Evolutionary conservation across 2,888 invertebrate species (phyloP).

Genomic region (Tolmerus cingulatus): DNA sequence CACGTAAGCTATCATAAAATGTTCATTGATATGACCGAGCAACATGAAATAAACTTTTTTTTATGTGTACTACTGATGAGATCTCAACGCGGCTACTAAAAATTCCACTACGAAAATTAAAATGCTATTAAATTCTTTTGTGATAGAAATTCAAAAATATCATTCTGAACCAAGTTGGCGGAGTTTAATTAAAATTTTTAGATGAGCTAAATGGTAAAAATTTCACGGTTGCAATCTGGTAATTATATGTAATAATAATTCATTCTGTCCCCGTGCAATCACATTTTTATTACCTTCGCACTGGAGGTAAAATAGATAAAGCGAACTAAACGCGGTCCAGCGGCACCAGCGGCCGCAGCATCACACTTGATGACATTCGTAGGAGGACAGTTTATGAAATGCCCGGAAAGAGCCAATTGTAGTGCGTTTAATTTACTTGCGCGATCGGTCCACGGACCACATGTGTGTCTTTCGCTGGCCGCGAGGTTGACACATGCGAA

Average conservation of each 20-base stretch:
- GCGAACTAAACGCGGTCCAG: neutral
- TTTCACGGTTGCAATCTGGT: neutral
- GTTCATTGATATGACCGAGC: too few species aligned
- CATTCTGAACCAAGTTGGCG: neutral
- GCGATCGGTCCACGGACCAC: constrained; percentile 22
- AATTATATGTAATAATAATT: neutral
- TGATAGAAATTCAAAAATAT: neutral
- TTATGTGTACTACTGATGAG: neutral
- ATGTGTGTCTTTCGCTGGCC: constrained; percentile 10
- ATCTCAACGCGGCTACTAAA: neutral
- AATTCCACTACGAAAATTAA: neutral
- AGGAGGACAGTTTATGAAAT: constrained; percentile 51
- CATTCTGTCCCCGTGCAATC: neutral
- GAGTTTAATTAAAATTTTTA: neutral
- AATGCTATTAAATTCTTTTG: neutral
- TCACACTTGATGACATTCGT: constrained; percentile 49
- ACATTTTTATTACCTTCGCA: constrained; percentile 25
- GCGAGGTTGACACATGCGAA: neutral
- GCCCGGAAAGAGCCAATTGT: constrained; percentile 65
- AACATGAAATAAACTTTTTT: too few species aligned
- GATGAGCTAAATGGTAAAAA: neutral
- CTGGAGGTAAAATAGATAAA: constrained; percentile 37
- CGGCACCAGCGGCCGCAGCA: constrained; percentile 32
- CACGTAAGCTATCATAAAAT: too few species aligned
- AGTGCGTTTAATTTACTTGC: constrained; percentile 58